Percentiles rank a stretch among this genome's conserved stretches.
phyloP scores from a whole-genome alignment of 2,113 vertebrate species.

The Alligator sinensis region DNA sequence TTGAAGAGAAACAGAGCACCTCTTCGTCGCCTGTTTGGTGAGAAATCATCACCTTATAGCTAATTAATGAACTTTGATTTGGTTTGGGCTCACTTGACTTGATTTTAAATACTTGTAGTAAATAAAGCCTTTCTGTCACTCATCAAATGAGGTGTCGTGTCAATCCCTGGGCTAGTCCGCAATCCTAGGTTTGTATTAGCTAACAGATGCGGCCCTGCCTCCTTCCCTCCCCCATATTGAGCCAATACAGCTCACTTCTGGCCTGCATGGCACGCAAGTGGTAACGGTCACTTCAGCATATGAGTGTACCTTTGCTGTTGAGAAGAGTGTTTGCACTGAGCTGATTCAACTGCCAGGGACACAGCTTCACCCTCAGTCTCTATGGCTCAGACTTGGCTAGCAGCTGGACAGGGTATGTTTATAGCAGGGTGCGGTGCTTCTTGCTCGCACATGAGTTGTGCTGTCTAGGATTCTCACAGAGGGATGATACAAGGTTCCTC shows the following conservation, averaged over 20 bases:
- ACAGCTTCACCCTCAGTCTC: too few relatives aligned
- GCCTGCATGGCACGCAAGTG: background rate
- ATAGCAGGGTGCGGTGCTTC: background rate
- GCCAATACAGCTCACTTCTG: background rate
- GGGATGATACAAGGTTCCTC: fast-evolving
- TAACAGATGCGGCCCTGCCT: background rate
- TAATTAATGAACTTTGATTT: too few relatives aligned
- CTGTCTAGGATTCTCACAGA: background rate
- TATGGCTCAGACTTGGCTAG: too few relatives aligned
- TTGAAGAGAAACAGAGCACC: too few relatives aligned
- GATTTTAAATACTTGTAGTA: too few relatives aligned
- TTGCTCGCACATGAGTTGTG: background rate
- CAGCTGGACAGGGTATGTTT: background rate
- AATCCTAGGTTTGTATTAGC: too few relatives aligned
- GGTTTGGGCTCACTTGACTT: too few relatives aligned
- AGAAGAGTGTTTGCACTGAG: background rate
- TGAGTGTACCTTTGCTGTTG: fast-evolving
- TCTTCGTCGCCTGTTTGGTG: too few relatives aligned
- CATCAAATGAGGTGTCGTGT: too few relatives aligned
- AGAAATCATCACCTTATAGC: too few relatives aligned
- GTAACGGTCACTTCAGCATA: background rate
- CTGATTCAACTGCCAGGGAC: background rate
- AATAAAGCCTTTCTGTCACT: too few relatives aligned
- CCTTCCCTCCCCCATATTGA: background rate
- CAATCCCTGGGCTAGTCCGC: too few relatives aligned